Conservation (phyloP, 2,113 vertebrate genomes). For the Edolisoma coerulescens region DNA sequence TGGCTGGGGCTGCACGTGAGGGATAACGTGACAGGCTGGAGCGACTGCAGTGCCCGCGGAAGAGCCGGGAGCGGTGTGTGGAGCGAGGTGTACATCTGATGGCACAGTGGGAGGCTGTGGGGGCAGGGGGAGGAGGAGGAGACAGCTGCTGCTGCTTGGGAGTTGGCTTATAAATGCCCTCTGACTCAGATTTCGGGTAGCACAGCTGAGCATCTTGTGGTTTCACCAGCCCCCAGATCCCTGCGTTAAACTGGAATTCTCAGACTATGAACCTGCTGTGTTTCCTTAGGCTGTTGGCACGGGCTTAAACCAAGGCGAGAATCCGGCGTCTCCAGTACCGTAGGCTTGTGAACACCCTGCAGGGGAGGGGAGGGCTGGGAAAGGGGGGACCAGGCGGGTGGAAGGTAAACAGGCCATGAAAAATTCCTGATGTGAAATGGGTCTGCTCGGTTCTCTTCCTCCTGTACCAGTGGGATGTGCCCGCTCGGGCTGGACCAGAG, state of each 20-base stretch:
- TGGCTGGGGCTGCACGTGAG: neutral
- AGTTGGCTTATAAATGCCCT: slow-evolving; percentile 57
- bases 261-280: slow-evolving; percentile 41
- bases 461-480: neutral
- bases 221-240: slow-evolving; percentile 44
- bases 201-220: slow-evolving; percentile 52
- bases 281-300: slow-evolving; percentile 53
- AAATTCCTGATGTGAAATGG: neutral
- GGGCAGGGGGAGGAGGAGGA: slow-evolving; percentile 33
- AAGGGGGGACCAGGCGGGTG: rapidly evolving
- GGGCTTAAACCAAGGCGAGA: neutral
- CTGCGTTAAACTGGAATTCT: slow-evolving; percentile 37
- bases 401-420: neutral
- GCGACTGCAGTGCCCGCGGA: neutral
- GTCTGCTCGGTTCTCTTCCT: neutral
- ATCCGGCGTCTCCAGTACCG: neutral
- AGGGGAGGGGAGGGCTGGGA: neutral
- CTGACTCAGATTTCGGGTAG: slow-evolving; percentile 40
- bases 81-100: slow-evolving; percentile 19
- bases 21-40: slow-evolving; percentile 22
- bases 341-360: neutral
- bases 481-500: rapidly evolving
- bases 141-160: slow-evolving; percentile 33
- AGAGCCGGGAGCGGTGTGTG: neutral
- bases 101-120: slow-evolving; percentile 47